Base-by-base conservation (phyloP, 2,797 vertebrate genomes). In the Dallia pectoralis region DNA sequence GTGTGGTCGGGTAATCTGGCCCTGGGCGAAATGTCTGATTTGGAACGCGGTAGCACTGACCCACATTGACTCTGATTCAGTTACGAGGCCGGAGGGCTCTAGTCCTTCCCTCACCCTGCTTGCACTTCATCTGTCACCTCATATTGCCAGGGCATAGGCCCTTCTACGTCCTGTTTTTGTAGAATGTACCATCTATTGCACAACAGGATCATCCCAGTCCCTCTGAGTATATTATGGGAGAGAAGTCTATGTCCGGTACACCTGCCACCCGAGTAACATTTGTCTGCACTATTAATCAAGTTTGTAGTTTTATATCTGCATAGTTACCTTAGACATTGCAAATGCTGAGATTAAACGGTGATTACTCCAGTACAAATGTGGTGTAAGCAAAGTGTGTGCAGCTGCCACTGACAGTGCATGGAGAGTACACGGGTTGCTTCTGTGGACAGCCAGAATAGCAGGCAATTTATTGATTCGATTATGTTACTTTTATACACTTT, bases 61-160 rank as follows among this genome's bases (percentile, higher is more conserved):
- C 89, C 81, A 88, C 75, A 85, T 91, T 88, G 89, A 77, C 87
- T 89, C 81, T 80, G 85, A 90, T 87, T 87, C 80, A 82, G 79
- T 78, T 83, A 72, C 66, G 77, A 72, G 82, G 78, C 85, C 82
- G 75, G 70, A 73, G 85, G 87, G 78, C 69, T 76, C 80, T 77
- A 33, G 51, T 51, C 77, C 79, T 75, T 82, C 86, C 71, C 78
- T 74, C 36, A 69, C 74, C 69, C 79, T 74, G 33, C 74, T 72
- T 19, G 62, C 44, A 47, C 77, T 74, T 71, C 76, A 75, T 73
- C 66, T 81, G 77, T 80, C 81, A 84, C 78, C 47, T 78, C 70
- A 44, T 68, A 27, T 69, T 63, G 66, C 66, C 19, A 27, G 15
- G 49, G 19, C 30, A 29, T 6, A 71, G 53, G 18, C 67, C 71